Conservation (phyloP, 1,140 invertebrate genomes). For the Steinernema khuongi region DNA sequence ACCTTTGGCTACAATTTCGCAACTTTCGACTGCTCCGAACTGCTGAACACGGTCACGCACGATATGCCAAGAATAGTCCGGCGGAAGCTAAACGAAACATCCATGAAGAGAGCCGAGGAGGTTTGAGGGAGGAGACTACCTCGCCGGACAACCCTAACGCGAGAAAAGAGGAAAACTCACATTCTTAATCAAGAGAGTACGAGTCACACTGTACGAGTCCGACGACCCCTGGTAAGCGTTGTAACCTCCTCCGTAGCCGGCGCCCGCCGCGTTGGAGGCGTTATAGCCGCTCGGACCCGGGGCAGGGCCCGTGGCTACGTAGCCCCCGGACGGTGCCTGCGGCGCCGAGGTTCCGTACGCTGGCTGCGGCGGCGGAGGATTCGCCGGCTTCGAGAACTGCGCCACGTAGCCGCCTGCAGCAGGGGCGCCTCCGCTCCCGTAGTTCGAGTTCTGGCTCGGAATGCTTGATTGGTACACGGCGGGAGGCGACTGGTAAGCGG, state of each 20-base stretch:
- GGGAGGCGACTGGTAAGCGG: background rate
- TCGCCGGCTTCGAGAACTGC: constrained; percentile 14
- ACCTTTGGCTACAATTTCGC: constrained; percentile 40
- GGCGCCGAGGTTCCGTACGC: constrained; percentile 16
- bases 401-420: constrained; percentile 7
- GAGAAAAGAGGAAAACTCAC: constrained; percentile 22
- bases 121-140: constrained; percentile 6
- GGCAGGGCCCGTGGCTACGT: background rate
- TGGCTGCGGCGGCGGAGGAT: constrained; percentile 16
- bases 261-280: background rate
- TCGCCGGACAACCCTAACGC: background rate
- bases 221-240: background rate
- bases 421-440: background rate
- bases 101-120: constrained; percentile 1
- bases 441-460: background rate
- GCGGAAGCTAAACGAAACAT: constrained; percentile 48
- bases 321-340: background rate
- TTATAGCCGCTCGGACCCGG: background rate
- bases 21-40: constrained; percentile 55
- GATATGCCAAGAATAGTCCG: constrained; percentile 58
- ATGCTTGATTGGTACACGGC: background rate
- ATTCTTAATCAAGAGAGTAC: constrained; percentile 27
- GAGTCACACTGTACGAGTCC: background rate
- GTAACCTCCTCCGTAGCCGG: background rate
- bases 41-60: constrained; percentile 51